These are phyloP conservation scores for Willisornis vidua DNA, from an alignment of 2,113 vertebrate species.

Conservation along the genomic window DNA sequence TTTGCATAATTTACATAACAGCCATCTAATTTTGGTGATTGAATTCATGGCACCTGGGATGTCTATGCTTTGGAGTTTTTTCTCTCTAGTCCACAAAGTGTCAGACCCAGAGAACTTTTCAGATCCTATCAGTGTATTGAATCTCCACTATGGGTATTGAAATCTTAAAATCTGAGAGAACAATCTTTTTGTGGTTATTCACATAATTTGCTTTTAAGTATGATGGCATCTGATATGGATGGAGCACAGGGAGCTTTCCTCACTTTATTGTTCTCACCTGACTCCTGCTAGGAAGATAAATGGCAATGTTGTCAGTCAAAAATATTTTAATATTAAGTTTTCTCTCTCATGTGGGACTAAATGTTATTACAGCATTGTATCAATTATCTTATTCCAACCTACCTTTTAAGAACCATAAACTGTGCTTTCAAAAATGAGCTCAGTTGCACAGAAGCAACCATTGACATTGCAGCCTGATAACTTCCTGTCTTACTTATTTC, in stretches of 20 bases:
- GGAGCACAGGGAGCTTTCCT: not conserved
- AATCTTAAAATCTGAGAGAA: not conserved
- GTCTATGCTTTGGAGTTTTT: not conserved
- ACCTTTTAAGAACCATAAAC: not conserved
- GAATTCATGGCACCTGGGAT: constrained; percentile 45
- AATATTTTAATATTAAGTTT: constrained; percentile 4
- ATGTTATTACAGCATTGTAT: not conserved
- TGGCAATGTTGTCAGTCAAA: constrained; percentile 32
- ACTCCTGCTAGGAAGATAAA: constrained; percentile 14
- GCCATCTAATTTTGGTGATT: constrained; percentile 45
- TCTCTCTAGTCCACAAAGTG: not conserved
- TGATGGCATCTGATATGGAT: not conserved
- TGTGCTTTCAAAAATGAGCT: not conserved
- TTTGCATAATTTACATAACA: constrained; percentile 57
- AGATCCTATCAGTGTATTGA: not conserved
- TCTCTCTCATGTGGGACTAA: not conserved
- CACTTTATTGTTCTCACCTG: not conserved
- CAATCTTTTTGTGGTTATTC: not conserved
- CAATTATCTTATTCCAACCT: not conserved
- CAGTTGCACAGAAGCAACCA: not conserved
- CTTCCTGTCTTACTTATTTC: not conserved
- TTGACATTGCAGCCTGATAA: not conserved
- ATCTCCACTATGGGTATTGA: not conserved
- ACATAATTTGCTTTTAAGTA: not conserved
- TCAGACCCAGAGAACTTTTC: not conserved